A percentile compares a stretch with the other conserved stretches of the same genome.
Evolutionary conservation across 2,888 invertebrate species (phyloP).

Genomic region (Agrilus mali): DNA sequence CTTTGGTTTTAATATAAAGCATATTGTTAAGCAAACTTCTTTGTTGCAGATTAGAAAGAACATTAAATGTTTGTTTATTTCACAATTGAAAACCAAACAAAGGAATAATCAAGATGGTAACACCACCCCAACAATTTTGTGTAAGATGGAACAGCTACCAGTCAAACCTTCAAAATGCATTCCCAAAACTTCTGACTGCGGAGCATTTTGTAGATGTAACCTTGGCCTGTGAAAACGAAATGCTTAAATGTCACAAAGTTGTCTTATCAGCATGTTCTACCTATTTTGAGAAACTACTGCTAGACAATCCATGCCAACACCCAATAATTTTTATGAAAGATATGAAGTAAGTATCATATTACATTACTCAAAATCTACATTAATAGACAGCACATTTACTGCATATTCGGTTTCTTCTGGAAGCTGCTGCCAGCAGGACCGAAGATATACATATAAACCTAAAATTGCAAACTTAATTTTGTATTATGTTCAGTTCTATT

Average conservation of each 20-base stretch:
- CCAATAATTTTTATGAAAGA: slow-evolving; percentile 76
- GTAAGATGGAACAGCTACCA: slow-evolving; percentile 76
- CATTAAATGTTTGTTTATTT: too few relatives aligned
- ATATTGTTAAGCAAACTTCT: too few relatives aligned
- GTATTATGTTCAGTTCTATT: too few relatives aligned
- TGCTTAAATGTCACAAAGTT: slow-evolving; percentile 76
- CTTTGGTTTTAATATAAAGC: too few relatives aligned
- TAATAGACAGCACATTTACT: background rate
- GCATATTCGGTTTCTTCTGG: too few relatives aligned
- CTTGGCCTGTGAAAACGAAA: slow-evolving; percentile 74
- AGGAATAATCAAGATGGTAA: slow-evolving; percentile 14
- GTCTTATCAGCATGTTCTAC: slow-evolving; percentile 77
- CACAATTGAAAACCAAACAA: background rate
- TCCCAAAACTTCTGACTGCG: slow-evolving; percentile 60
- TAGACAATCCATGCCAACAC: slow-evolving; percentile 77
- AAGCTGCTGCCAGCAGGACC: too few relatives aligned
- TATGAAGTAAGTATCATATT: slow-evolving; percentile 43
- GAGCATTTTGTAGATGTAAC: slow-evolving; percentile 84
- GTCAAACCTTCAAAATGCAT: slow-evolving; percentile 64
- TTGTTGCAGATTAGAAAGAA: too few relatives aligned
- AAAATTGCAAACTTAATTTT: too few relatives aligned
- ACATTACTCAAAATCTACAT: background rate
- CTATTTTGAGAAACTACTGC: slow-evolving; percentile 65
- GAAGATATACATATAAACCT: too few relatives aligned
- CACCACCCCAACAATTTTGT: slow-evolving; percentile 53